Evolutionary conservation across 1,140 invertebrate species (phyloP), one percentile per base, ranked within the genome.

Genomic region (Lepidurus apus): DNA sequence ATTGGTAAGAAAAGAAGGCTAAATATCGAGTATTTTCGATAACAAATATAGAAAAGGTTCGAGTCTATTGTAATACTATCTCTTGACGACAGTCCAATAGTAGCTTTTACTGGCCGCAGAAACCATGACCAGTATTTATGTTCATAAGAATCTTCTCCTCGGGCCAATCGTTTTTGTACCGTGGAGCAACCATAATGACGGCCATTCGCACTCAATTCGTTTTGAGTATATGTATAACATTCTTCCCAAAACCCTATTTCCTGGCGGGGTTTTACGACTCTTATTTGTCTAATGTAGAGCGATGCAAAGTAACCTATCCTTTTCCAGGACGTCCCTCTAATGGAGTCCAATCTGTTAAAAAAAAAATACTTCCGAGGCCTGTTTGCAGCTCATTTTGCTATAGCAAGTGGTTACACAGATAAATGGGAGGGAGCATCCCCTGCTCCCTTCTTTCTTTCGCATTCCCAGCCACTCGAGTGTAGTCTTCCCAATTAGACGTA

Each of bases 51-150:
- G 34, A 34, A 34, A 34, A 34, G 34, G 3, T 34, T 34, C 26
- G 26, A 26, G 1, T 34, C 13, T 9, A n/a, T 21, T 17, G 17
- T 65, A n/a, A 17, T 65, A n/a, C 21, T 17, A 13, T 65, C 21
- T 21, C 17, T 13, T 21, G 53, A 4, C 17, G 17, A 21, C 13
- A 1, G 53, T 17, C 53, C 53, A 17, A 65, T 65, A 65, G 53
- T 65, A 17, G 53, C 53, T 65, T 65, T 65, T n/a, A 65, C 53
- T 65, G 53, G 53, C 53, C 53, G 21, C 9, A 65, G 53, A 65
- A 65, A 65, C 21, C 53, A 65, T n/a, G 53, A n/a, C 53, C 53
- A 65, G 53, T 65, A 65, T 65, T 65, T 65, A 65, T 65, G 53
- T 65, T 65, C 53, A 65, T 17, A 34, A 65, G 53, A 65, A 65